Evolutionary conservation across 2,797 vertebrate genomes (phyloP).

Genomic region (Phoxinus dragarum): DNA sequence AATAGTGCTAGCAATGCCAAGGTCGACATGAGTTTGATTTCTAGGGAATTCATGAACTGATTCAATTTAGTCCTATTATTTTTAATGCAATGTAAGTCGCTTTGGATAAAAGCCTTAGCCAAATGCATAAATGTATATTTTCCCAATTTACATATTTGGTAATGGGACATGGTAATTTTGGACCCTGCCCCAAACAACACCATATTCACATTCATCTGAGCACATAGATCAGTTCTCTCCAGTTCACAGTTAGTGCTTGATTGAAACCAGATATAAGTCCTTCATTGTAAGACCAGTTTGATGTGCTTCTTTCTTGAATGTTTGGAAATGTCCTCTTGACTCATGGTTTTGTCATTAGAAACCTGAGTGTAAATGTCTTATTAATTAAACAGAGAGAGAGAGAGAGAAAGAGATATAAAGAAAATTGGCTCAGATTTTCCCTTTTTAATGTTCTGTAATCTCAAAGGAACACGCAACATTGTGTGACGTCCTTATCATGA

Average conservation of each 20-base stretch:
- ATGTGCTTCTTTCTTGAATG: slow-evolving; percentile 41
- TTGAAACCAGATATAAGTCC: slow-evolving; percentile 33
- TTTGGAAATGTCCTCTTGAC: background rate
- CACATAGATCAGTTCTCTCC: slow-evolving; percentile 9
- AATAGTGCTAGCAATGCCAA: background rate
- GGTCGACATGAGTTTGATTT: background rate
- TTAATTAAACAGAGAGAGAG: background rate
- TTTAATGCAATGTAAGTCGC: background rate
- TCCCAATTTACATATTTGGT: background rate
- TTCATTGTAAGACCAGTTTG: slow-evolving; percentile 5
- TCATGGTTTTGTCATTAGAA: background rate
- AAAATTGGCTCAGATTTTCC: slow-evolving; percentile 15
- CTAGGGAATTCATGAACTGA: background rate
- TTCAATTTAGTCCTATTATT: background rate
- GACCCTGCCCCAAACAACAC: slow-evolving; percentile 1
- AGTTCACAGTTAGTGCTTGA: slow-evolving; percentile 15
- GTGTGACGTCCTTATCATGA: background rate
- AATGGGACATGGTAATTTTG: background rate
- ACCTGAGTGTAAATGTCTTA: background rate
- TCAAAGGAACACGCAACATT: background rate
- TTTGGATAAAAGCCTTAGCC: background rate
- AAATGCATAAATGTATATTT: background rate
- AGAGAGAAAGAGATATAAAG: background rate
- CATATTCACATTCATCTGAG: slow-evolving; percentile 5
- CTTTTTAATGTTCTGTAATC: background rate